A percentile compares a stretch with the other conserved stretches of the same genome.
phyloP scores from a whole-genome alignment of 2,797 vertebrate genomes.

The Sphenodon punctatus region DNA sequence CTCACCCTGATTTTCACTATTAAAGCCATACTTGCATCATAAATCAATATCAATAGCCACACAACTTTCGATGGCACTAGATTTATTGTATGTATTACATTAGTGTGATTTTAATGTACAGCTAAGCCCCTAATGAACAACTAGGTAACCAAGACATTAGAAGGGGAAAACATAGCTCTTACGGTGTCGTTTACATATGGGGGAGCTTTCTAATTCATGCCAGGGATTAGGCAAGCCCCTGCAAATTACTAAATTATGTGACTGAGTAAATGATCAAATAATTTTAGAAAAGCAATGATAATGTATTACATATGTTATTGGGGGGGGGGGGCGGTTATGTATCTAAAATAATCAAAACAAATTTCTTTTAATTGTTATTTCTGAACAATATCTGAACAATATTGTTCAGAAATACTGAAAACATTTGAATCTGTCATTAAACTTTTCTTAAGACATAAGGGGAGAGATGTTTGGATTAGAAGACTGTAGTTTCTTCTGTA shows the following conservation, averaged over 20 bases:
- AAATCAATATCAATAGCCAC: slow-evolving; percentile 63
- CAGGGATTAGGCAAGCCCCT: slow-evolving; percentile 33
- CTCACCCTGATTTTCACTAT: slow-evolving; percentile 46
- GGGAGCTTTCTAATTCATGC: background rate
- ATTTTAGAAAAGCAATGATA: background rate
- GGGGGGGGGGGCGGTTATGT: slow-evolving; percentile 1
- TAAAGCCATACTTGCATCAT: slow-evolving; percentile 53
- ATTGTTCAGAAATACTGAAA: background rate
- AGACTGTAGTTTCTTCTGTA: background rate
- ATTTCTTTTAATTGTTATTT: slow-evolving; percentile 43
- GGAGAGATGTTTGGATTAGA: background rate
- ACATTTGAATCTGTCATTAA: background rate
- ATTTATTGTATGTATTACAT: slow-evolving; percentile 43
- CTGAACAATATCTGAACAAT: background rate
- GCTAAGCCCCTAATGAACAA: slow-evolving; percentile 32
- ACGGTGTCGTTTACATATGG: background rate
- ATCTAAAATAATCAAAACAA: no score
- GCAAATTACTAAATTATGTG: slow-evolving; percentile 12
- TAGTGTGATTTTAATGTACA: slow-evolving; percentile 43
- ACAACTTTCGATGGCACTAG: slow-evolving; percentile 37
- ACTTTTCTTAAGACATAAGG: background rate
- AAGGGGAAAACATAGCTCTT: background rate
- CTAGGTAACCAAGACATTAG: slow-evolving; percentile 45
- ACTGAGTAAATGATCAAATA: slow-evolving; percentile 6
- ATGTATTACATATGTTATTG: background rate